These are phyloP conservation scores for Mamestra configurata DNA, from an alignment of 1,140 invertebrate genomes.

Conservation along the genomic window DNA sequence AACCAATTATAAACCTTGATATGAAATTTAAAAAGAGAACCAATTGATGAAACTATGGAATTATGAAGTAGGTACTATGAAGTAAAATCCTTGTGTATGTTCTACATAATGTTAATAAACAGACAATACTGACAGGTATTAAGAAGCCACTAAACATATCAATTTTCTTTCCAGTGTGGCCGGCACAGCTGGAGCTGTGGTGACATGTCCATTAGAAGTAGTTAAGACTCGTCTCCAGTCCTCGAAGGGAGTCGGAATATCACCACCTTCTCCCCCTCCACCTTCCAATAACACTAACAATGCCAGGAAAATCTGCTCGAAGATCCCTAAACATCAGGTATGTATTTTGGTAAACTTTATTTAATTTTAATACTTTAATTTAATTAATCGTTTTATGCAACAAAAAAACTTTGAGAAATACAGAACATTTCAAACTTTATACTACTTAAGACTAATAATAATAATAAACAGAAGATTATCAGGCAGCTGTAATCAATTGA, in stretches of 20 bases:
- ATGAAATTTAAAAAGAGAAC: too few species aligned
- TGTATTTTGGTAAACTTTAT: conserved; percentile 34
- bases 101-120: too few species aligned
- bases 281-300: conserved; percentile 72
- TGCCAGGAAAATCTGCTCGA: conserved; percentile 78
- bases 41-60: too few species aligned
- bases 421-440: too few species aligned
- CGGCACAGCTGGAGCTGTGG: conserved; percentile 98
- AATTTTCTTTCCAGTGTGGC: conserved; percentile 92
- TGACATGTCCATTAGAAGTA: conserved; percentile 99
- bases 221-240: conserved; percentile 99
- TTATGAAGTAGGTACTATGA: too few species aligned
- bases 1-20: too few species aligned
- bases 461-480: background rate
- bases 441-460: background rate
- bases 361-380: conserved; percentile 7
- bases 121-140: too few species aligned
- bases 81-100: too few species aligned
- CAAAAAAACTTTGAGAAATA: background rate
- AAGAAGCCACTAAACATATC: background rate
- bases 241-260: conserved; percentile 91
- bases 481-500: background rate
- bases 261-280: conserved; percentile 80
- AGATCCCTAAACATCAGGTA: conserved; percentile 84
- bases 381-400: background rate